Percentiles rank a stretch among this genome's conserved stretches.
Evolutionary conservation across 2,797 vertebrate genomes (phyloP).

Genomic region (Arrhamphus sclerolepis): DNA sequence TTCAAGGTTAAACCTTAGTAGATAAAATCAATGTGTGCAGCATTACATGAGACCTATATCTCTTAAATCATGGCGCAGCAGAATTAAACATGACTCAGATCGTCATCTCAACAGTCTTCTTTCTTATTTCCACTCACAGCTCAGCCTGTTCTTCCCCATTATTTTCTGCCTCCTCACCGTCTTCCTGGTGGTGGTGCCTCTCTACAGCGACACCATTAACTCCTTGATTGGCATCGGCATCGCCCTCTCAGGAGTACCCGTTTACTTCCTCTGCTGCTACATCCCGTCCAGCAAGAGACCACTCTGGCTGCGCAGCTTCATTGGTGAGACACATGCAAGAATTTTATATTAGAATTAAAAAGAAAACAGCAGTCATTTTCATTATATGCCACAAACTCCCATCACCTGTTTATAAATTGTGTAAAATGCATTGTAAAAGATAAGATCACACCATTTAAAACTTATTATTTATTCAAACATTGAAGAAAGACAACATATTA

Average conservation of each 20-base stretch:
- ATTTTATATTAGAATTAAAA: neutral
- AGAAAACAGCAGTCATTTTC: neutral
- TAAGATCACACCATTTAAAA: no score
- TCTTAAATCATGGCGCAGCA: no score
- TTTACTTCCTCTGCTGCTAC: slow-evolving; percentile 89
- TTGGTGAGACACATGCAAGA: slow-evolving; percentile 75
- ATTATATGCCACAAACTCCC: no score
- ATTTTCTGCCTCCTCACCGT: slow-evolving; percentile 90
- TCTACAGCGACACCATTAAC: slow-evolving; percentile 91
- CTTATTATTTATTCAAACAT: no score
- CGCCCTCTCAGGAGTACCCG: slow-evolving; percentile 88
- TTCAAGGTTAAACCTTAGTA: no score
- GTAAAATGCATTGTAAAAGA: no score
- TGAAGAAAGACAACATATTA: no score
- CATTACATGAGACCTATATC: no score
- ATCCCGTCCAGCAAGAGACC: slow-evolving; percentile 84
- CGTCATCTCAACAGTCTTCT: neutral
- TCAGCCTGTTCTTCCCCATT: slow-evolving; percentile 88
- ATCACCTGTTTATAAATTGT: no score
- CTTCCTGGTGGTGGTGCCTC: slow-evolving; percentile 91
- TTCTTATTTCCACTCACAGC: slow-evolving; percentile 68
- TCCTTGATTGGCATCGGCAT: slow-evolving; percentile 91
- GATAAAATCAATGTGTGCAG: no score
- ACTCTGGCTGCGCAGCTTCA: slow-evolving; percentile 70
- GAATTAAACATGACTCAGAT: neutral